These are phyloP conservation scores for Sesamia nonagrioides DNA, from an alignment of 1,140 invertebrate species.

Conservation along the genomic window DNA sequence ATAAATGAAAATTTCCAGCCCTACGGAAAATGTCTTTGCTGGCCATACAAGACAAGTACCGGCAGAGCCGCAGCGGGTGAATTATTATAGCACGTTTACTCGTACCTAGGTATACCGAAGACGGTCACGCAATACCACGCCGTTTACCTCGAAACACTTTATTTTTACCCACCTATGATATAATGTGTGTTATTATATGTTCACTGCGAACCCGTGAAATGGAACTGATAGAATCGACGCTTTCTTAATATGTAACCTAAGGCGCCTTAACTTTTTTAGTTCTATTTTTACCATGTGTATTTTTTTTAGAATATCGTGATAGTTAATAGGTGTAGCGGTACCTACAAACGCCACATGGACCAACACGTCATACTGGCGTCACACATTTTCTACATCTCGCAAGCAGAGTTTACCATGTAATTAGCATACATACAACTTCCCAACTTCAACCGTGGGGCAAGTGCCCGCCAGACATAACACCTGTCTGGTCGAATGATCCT, in stretches of 20 bases:
- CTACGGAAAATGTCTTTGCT: not conserved
- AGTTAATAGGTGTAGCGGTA: no score
- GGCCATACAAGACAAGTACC: not conserved
- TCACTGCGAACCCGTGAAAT: slow-evolving; percentile 4
- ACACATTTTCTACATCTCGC: no score
- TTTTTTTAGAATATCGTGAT: no score
- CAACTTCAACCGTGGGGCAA: no score
- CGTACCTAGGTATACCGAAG: not conserved
- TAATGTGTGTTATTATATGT: slow-evolving; percentile 30
- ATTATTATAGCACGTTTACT: slow-evolving; percentile 43
- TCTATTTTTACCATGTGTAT: not conserved
- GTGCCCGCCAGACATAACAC: no score
- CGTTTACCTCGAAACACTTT: slow-evolving; percentile 34
- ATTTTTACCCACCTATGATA: slow-evolving; percentile 31
- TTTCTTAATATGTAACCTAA: slow-evolving; percentile 4
- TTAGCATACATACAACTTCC: no score
- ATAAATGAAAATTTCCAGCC: not conserved
- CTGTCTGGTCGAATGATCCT: no score
- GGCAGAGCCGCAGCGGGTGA: slow-evolving; percentile 17
- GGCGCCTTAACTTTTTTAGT: no score
- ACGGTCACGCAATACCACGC: slow-evolving; percentile 47
- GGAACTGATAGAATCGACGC: not conserved
- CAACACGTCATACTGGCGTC: no score
- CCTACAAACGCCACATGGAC: no score
- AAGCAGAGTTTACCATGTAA: no score